A percentile compares a stretch with the other conserved stretches of the same genome.
Evolutionary conservation across 2,888 invertebrate genomes (phyloP).

Genomic region (Sicus ferrugineus): DNA sequence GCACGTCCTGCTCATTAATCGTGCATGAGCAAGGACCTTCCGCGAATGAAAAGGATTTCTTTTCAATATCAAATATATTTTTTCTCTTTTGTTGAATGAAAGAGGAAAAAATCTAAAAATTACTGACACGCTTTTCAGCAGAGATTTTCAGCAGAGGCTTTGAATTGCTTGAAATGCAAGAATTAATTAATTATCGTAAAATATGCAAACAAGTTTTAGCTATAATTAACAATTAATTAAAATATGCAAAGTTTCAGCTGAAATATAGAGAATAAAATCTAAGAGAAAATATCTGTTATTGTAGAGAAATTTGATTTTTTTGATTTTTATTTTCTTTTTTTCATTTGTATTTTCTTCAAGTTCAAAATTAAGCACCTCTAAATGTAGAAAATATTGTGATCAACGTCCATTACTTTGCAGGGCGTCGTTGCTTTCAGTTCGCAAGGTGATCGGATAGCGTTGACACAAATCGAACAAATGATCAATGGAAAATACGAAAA

Average conservation of each 20-base stretch:
- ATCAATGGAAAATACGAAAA: constrained; percentile 92
- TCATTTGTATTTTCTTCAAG: not conserved
- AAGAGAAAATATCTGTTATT: not conserved
- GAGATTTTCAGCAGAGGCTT: too few relatives aligned
- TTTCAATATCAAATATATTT: constrained; percentile 1
- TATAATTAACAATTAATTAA: too few relatives aligned
- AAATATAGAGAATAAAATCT: too few relatives aligned
- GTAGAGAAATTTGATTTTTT: not conserved
- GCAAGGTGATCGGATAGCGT: constrained; percentile 96
- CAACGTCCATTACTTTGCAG: constrained; percentile 68
- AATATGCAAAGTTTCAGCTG: too few relatives aligned
- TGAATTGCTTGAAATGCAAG: too few relatives aligned
- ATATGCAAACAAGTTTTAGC: too few relatives aligned
- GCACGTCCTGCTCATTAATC: constrained; percentile 20
- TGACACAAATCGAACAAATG: constrained; percentile 98
- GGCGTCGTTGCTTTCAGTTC: constrained; percentile 98
- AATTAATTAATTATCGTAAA: too few relatives aligned
- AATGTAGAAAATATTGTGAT: not conserved
- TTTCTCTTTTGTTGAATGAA: too few relatives aligned
- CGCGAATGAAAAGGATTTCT: not conserved
- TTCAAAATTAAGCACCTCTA: not conserved
- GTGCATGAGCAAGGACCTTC: constrained; percentile 8
- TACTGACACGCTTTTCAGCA: too few relatives aligned
- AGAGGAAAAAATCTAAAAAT: too few relatives aligned
- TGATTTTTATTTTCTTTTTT: not conserved